Percentiles rank a stretch among this genome's conserved stretches.
phyloP scores from a whole-genome alignment of 2,113 vertebrate genomes.

The Archocentrus centrarchus region DNA sequence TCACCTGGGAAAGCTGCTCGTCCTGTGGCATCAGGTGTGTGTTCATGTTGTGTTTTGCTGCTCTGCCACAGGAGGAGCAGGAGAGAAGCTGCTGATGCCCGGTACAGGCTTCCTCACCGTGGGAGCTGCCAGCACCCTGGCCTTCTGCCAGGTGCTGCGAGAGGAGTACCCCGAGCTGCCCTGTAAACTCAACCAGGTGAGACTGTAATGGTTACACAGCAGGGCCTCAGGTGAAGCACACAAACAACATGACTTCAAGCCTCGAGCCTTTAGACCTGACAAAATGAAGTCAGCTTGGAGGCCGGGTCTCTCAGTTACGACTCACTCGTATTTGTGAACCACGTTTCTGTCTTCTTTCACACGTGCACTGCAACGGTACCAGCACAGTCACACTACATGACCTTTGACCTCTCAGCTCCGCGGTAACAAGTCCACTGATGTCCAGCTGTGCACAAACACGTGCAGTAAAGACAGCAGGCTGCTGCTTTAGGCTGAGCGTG shows the following conservation, averaged over 20 bases:
- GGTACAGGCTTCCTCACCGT: slow-evolving; percentile 89
- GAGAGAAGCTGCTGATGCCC: slow-evolving; percentile 86
- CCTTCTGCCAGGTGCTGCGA: slow-evolving; percentile 85
- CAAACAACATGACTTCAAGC: background rate
- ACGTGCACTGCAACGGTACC: background rate
- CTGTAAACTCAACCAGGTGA: slow-evolving; percentile 88
- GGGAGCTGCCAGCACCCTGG: slow-evolving; percentile 82
- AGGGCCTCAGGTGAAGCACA: background rate
- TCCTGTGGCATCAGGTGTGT: background rate
- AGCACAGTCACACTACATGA: too few species aligned
- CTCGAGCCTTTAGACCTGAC: background rate
- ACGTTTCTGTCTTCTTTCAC: background rate
- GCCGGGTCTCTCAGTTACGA: too few species aligned
- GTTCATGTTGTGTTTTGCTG: background rate
- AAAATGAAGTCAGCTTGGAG: background rate
- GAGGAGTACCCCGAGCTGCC: slow-evolving; percentile 84
- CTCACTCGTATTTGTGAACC: too few species aligned
- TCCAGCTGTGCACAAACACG: too few species aligned
- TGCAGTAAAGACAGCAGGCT: too few species aligned
- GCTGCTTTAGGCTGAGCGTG: too few species aligned
- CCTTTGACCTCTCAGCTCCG: too few species aligned
- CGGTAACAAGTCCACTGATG: too few species aligned
- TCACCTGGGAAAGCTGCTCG: background rate
- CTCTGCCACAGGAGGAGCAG: slow-evolving; percentile 80
- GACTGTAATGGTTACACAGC: background rate